phyloP scores from a whole-genome alignment of 2,797 vertebrate species.

The Rhodeus uyekii region DNA sequence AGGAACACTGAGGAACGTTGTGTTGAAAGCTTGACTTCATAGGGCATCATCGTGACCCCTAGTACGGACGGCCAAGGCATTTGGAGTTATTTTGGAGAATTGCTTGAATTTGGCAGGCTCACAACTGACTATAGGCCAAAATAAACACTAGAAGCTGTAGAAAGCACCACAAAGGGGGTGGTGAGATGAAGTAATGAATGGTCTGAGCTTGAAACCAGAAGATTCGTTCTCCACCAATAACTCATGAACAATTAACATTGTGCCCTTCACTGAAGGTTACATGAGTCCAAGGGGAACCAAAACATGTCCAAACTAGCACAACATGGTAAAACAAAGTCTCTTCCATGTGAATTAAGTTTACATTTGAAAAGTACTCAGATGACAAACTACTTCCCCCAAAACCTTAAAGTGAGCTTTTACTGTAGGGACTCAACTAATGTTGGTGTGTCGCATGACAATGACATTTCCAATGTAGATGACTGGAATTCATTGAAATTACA shows the following conservation, averaged over 20 bases:
- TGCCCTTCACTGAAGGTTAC: background rate
- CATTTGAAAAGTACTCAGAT: background rate
- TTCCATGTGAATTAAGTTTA: background rate
- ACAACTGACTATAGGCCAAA: background rate
- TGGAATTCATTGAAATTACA: background rate
- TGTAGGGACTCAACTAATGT: background rate
- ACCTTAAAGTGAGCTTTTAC: background rate
- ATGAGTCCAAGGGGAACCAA: background rate
- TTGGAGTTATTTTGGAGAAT: constrained; percentile 13
- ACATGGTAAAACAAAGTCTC: background rate
- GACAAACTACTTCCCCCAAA: background rate
- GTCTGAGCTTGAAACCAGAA: background rate
- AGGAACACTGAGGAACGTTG: constrained; percentile 11
- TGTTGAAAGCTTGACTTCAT: constrained; percentile 14
- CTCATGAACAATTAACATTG: background rate
- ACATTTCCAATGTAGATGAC: background rate
- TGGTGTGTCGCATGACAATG: background rate
- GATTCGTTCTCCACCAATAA: background rate
- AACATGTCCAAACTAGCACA: background rate
- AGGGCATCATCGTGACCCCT: background rate
- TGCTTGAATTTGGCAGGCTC: background rate
- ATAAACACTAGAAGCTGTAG: constrained; percentile 5
- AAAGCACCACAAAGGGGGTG: background rate
- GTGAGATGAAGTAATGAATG: background rate
- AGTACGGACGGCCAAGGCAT: background rate